A percentile compares a stretch with the other conserved stretches of the same genome.
Conservation (phyloP, 2,797 vertebrate genomes). For the Phoxinus dragarum region DNA sequence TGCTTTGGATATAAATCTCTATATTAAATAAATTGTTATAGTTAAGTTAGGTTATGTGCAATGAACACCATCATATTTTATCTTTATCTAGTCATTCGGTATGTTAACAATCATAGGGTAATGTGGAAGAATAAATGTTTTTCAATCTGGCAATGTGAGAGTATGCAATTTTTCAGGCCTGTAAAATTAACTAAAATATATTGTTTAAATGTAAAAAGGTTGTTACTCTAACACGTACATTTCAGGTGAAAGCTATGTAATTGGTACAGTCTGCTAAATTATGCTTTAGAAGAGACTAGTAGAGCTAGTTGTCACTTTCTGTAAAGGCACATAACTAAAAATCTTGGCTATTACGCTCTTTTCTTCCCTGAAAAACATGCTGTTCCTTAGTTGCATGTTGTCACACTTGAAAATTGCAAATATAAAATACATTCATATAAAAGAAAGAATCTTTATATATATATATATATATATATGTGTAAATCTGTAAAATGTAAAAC, state of each 20-base stretch:
- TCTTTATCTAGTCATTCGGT: not conserved
- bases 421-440: not conserved
- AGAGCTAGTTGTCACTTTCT: not conserved
- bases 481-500: not conserved
- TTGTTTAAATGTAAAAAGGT: not conserved
- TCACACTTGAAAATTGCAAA: not conserved
- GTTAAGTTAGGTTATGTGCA: not conserved
- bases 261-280: not conserved
- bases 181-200: not conserved
- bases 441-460: not conserved
- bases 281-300: not conserved
- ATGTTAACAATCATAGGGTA: not conserved
- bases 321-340: not conserved
- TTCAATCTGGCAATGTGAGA: not conserved
- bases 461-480: too few species aligned
- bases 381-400: not conserved
- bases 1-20: constrained; percentile 12
- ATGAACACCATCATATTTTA: not conserved
- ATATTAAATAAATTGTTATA: not conserved
- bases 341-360: not conserved
- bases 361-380: not conserved
- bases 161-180: not conserved
- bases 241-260: not conserved
- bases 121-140: not conserved
- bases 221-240: not conserved